Evolutionary conservation across 2,113 vertebrate species (phyloP).

Genomic region (Nansenia antarctica): DNA sequence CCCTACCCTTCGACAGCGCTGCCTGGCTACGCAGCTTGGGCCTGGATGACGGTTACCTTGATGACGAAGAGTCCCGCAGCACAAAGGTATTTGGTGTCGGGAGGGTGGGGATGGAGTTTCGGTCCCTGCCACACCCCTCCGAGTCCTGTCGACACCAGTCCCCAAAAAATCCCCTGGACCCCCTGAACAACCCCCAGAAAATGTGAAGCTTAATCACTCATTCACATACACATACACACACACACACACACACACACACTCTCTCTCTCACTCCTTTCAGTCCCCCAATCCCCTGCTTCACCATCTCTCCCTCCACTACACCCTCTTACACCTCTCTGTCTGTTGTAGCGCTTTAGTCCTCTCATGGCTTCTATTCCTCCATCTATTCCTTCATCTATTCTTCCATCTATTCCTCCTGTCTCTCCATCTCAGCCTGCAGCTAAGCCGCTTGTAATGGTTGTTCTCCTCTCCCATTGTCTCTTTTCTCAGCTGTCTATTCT

Average conservation of each 20-base stretch:
- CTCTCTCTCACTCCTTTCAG: too few relatives aligned
- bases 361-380: background rate
- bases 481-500: background rate
- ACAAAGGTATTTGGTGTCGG: conserved; percentile 70
- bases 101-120: conserved; percentile 5
- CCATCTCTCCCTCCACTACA: background rate
- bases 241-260: background rate
- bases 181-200: background rate
- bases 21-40: conserved; percentile 87
- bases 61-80: conserved; percentile 67
- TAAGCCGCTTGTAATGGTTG: background rate
- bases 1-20: conserved; percentile 84
- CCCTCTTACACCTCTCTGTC: background rate
- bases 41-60: conserved; percentile 75
- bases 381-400: background rate
- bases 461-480: background rate
- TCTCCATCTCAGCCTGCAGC: background rate
- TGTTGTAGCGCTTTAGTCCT: background rate
- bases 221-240: too few relatives aligned
- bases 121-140: background rate
- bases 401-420: background rate
- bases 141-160: background rate
- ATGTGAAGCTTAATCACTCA: too few relatives aligned
- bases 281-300: background rate
- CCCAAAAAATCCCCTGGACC: background rate